Evolutionary conservation across 2,888 invertebrate species (phyloP).

Genomic region (Pogonocherus hispidulus): DNA sequence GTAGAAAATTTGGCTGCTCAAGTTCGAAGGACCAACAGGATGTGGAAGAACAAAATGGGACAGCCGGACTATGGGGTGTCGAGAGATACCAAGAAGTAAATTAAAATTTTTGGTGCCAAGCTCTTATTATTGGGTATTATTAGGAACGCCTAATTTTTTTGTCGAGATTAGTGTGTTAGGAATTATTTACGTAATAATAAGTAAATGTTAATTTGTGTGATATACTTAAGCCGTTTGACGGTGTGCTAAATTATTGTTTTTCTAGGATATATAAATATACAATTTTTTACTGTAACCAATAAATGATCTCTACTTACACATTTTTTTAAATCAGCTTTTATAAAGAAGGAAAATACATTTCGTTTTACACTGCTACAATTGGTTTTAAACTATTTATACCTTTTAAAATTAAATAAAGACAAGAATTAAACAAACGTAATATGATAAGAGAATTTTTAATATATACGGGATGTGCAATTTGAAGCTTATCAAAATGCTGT

Average conservation of each 20-base stretch:
- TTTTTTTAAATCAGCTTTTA: not conserved
- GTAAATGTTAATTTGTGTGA: constrained; percentile 26
- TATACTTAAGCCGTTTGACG: constrained; percentile 4
- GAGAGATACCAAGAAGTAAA: constrained; percentile 52
- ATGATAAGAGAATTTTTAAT: too few species aligned
- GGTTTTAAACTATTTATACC: too few species aligned
- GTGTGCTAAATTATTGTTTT: constrained; percentile 22
- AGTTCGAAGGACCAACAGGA: constrained; percentile 55
- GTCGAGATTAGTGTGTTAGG: constrained; percentile 22
- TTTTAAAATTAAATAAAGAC: too few species aligned
- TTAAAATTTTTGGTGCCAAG: constrained; percentile 1
- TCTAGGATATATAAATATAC: constrained; percentile 18
- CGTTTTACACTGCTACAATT: too few species aligned
- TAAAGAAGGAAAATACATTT: too few species aligned
- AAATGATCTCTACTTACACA: not conserved
- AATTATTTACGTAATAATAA: constrained; percentile 16
- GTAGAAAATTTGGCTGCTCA: constrained; percentile 57
- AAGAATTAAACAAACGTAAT: too few species aligned
- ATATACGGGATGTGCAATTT: too few species aligned
- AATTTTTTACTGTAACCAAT: not conserved
- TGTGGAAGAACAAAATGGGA: constrained; percentile 55
- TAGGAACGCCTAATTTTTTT: constrained; percentile 13
- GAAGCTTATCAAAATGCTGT: too few species aligned
- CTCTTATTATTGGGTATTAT: constrained; percentile 8
- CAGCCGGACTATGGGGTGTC: constrained; percentile 50